phyloP scores from a whole-genome alignment of 2,888 invertebrate species.

The Xestia c-nigrum region DNA sequence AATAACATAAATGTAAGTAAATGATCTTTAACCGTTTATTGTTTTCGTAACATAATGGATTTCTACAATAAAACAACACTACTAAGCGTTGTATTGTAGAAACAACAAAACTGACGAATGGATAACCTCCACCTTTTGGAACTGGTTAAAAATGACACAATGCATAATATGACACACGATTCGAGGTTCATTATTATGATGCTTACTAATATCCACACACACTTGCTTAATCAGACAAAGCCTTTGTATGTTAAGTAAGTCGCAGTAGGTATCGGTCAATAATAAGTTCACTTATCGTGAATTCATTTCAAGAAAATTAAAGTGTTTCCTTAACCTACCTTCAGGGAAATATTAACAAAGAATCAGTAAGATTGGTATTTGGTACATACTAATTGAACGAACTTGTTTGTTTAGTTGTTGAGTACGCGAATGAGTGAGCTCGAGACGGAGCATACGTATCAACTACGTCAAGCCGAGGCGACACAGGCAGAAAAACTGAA shows the following conservation, averaged over 20 bases:
- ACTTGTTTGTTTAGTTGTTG: conserved; percentile 82
- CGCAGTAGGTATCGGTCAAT: conserved; percentile 30
- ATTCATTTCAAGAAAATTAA: conserved; percentile 39
- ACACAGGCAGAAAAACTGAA: conserved; percentile 94
- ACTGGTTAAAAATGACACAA: neutral
- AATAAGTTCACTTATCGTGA: conserved; percentile 33
- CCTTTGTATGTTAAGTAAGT: conserved; percentile 53
- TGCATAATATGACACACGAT: conserved; percentile 12
- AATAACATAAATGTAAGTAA: conserved; percentile 86
- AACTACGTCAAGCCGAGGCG: conserved; percentile 94
- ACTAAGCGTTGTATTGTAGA: neutral
- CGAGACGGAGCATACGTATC: conserved; percentile 96
- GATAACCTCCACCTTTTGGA: no score
- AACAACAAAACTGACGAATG: neutral
- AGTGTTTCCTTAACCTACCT: neutral
- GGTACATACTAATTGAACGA: conserved; percentile 14
- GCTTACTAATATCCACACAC: conserved; percentile 31
- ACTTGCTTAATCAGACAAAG: conserved; percentile 28
- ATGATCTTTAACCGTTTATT: neutral
- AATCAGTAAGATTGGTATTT: neutral
- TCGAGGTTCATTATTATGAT: conserved; percentile 27
- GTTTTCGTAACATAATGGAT: neutral
- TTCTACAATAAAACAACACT: no score
- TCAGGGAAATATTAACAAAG: conserved; percentile 8
- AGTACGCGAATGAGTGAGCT: conserved; percentile 95